Evolutionary conservation across 1,140 invertebrate genomes (phyloP), one percentile per base, ranked within the genome.

Genomic region (Acromyrmex charruanus): DNA sequence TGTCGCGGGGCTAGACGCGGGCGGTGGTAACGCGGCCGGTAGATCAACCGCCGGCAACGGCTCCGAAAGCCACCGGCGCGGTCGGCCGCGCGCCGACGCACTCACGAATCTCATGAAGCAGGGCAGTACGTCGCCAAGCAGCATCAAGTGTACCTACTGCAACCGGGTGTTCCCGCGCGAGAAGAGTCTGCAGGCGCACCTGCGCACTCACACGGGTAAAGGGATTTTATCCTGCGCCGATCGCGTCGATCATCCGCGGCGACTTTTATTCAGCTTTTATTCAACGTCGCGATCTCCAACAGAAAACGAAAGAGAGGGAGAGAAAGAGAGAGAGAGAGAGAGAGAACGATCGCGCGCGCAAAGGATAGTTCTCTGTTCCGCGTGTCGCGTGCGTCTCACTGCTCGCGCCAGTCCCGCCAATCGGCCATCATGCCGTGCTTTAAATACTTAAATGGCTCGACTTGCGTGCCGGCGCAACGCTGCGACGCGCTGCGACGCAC

Each of bases 181-280:
- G 93, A 98, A 98, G 94, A 97, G 97, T 18, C 94, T 98, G 0
- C 97, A 98, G 93, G 97, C 97, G n/a, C 98, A 98, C 93, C 93
- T 98, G 44, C 95, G 98, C 89, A 98, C 97, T 2, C 98, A 98
- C 91, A 98, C 98, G 92, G 97, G 97, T 97, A 95, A 72, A 51
- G 5, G 21, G 21, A 9, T 39, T 14, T 21, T 31, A 6, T 44
- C n/a, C 21, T 51, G 51, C 66, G 18, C 39, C n/a, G 5, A 14
- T 59, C 7, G 0, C 58, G 6, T 28, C 31, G 14, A 0, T 28
- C 9, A 44, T n/a, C 7, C 44, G 28, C 59, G 44, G 31, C 31
- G 31, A 5, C 31, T 35, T 35, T 35, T 35, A 35, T 35, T 35
- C 28, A 3, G 25, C 16, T 82, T 44, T 44, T 59, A 69, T 68